Evolutionary conservation across 2,113 vertebrate genomes (phyloP), one percentile per base, ranked within the genome.

Genomic region (Archocentrus centrarchus): DNA sequence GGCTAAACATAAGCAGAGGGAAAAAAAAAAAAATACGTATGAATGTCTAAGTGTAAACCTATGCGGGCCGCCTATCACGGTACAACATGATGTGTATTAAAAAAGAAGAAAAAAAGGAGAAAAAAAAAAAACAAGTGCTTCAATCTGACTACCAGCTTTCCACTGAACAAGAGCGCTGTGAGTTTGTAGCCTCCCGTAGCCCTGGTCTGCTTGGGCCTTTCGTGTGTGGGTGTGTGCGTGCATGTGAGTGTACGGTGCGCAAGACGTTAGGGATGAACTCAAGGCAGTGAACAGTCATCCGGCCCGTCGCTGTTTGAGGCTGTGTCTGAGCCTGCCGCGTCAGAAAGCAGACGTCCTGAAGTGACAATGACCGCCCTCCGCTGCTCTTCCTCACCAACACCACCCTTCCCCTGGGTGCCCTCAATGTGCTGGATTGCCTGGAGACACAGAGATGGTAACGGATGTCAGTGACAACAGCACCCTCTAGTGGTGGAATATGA

Each of bases 351-450:
- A 82, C 97, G 95, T 0, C 94, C 93, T 0, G 97, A 96, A 59
- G 97, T 97, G 88, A 99, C 97, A 0, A 99, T 99, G 76, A 99
- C 98, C 0, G 96, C 98, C 3, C 97, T 94, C 41, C 98, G 94
- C 95, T 97, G 96, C 88, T 98, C 98, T 53, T 99, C 98, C 88
- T 99, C 98, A 22, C 93, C 93, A 7, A 86, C 93, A 87, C 91
- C 94, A 83, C 92, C 96, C 90, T 97, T 97, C 76, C 97, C 97
- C 90, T 97, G 98, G 7, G 97, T 99, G 86, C 98, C 98, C 94
- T 99, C 98, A 2, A 99, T 99, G 96, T 99, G 98, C 95, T 99
- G 98, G 95, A 99, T 99, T 0, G 98, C 98, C 98, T 99, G 92
- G 11, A n/a, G 6, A 1, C 1, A 47, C 58, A 11, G 17, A 22